These are phyloP conservation scores for Apaloderma vittatum DNA, from an alignment of 2,113 vertebrate genomes.

Conservation along the genomic window DNA sequence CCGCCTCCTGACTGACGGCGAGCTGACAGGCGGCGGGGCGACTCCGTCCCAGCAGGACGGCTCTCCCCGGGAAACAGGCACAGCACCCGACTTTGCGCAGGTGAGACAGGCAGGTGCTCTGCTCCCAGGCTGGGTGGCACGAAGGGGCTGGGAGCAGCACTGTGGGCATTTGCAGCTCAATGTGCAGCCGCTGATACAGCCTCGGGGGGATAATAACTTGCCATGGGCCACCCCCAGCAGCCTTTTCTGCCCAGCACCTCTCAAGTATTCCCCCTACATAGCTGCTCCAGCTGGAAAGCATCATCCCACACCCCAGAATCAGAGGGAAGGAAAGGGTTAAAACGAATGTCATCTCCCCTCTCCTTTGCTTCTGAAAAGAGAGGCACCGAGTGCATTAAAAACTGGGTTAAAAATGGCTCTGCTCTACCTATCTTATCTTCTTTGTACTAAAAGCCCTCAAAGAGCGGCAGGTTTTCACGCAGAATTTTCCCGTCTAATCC, in stretches of 20 bases:
- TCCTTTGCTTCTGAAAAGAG: conserved; percentile 10
- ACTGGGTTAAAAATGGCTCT: conserved; percentile 84
- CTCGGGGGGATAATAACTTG: too few relatives aligned
- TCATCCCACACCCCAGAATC: not conserved
- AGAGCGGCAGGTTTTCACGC: conserved; percentile 77
- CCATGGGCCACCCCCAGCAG: not conserved
- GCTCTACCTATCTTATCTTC: conserved; percentile 81
- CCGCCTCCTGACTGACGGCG: not conserved
- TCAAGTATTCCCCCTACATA: accelerated
- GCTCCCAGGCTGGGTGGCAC: accelerated
- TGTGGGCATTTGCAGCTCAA: not conserved
- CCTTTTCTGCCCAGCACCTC: not conserved
- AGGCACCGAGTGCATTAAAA: conserved; percentile 61
- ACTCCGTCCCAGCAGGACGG: not conserved
- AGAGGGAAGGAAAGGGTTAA: not conserved
- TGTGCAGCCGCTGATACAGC: accelerated
- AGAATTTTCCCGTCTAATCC: conserved; percentile 80
- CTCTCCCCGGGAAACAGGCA: not conserved
- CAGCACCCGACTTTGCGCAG: accelerated
- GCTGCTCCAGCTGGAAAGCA: accelerated
- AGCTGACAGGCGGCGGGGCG: not conserved
- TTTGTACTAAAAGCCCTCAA: conserved; percentile 80
- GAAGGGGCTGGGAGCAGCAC: accelerated
- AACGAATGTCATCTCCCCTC: conserved; percentile 4
- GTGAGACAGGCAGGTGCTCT: accelerated